Conservation (phyloP, 2,797 vertebrate species). For the Lacerta agilis region DNA sequence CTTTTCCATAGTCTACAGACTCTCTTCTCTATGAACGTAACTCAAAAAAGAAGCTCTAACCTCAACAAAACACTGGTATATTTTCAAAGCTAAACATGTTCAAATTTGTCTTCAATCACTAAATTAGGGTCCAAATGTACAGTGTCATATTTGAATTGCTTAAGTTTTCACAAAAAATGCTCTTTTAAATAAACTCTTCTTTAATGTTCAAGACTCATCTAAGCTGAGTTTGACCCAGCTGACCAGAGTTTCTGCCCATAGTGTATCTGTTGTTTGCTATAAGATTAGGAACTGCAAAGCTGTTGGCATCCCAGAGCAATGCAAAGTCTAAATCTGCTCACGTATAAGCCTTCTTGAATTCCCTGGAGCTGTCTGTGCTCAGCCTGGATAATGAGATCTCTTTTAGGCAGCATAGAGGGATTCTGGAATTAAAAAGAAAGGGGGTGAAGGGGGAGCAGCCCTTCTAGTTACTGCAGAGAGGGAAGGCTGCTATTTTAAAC, state of each 20-base stretch:
- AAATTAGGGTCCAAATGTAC: constrained; percentile 19
- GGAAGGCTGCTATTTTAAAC: constrained; percentile 9
- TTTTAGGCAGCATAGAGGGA: background rate
- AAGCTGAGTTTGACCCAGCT: background rate
- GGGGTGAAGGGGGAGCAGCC: background rate
- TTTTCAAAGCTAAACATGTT: background rate
- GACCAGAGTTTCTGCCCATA: background rate
- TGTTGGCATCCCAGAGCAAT: background rate
- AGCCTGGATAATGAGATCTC: background rate
- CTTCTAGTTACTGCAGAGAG: background rate
- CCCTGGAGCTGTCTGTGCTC: rapidly evolving
- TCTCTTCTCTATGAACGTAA: background rate
- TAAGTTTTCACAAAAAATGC: background rate
- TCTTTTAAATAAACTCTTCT: background rate
- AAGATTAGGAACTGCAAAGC: constrained; percentile 20
- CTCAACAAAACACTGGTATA: background rate
- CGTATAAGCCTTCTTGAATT: background rate
- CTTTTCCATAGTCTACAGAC: background rate
- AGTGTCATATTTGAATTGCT: rapidly evolving
- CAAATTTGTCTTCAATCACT: background rate
- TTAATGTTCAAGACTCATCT: background rate
- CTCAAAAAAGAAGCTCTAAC: background rate
- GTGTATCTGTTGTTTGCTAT: background rate
- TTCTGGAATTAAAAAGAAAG: background rate
- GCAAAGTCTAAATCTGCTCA: background rate